phyloP scores from a whole-genome alignment of 2,888 invertebrate genomes.

The Polymixis flavicincta region DNA sequence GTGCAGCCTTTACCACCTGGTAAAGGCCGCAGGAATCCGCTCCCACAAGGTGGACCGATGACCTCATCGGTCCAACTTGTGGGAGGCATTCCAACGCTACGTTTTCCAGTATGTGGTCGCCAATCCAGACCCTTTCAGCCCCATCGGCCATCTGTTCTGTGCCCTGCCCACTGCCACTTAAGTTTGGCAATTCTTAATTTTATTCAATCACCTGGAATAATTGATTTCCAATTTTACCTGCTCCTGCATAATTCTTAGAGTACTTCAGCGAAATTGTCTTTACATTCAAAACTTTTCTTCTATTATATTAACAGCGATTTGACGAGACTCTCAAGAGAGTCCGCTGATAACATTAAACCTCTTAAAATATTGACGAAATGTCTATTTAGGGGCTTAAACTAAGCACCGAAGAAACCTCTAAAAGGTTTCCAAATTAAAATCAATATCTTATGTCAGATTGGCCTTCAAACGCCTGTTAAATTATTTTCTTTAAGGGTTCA shows the following conservation, averaged over 20 bases:
- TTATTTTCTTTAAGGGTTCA: slow-evolving; percentile 33
- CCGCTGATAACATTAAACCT: background rate
- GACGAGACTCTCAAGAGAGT: background rate
- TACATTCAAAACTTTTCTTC: background rate
- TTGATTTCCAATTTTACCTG: background rate
- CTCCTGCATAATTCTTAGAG: background rate
- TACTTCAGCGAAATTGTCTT: background rate
- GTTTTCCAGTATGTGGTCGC: no score
- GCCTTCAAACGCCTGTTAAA: slow-evolving; percentile 26
- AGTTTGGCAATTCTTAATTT: no score
- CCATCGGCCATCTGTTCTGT: no score
- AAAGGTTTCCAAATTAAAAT: slow-evolving; percentile 42
- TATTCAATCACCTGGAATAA: background rate
- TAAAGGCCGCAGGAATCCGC: no score
- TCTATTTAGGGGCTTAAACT: background rate
- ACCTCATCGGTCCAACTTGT: no score
- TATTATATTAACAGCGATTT: background rate
- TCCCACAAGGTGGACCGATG: no score
- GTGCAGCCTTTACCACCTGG: no score
- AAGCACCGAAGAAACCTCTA: background rate
- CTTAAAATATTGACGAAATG: slow-evolving; percentile 22
- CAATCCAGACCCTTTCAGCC: no score
- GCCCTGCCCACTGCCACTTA: no score
- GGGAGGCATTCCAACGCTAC: no score
- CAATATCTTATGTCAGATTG: slow-evolving; percentile 11